Percentiles rank a stretch among this genome's conserved stretches.
Conservation (phyloP, 1,140 invertebrate species). For the Musca domestica region DNA sequence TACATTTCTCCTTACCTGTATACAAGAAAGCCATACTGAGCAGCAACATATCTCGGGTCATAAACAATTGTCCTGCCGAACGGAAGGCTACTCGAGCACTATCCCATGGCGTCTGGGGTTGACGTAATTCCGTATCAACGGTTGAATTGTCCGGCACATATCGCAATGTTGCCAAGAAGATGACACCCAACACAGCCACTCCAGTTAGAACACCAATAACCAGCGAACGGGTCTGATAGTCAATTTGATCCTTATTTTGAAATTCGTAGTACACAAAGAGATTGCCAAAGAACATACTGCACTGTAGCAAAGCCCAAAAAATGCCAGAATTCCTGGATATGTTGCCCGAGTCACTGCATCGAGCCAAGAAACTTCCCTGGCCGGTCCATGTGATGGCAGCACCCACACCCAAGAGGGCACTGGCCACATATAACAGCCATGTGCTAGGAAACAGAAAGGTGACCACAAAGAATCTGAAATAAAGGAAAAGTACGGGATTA, state of each 20-base stretch:
- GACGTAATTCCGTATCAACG: slow-evolving; percentile 58
- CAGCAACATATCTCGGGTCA: slow-evolving; percentile 80
- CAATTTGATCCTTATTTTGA: slow-evolving; percentile 68
- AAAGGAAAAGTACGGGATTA: slow-evolving; percentile 40
- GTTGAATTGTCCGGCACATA: slow-evolving; percentile 59
- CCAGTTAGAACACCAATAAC: slow-evolving; percentile 75
- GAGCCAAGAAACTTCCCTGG: slow-evolving; percentile 90
- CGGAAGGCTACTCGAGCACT: slow-evolving; percentile 67
- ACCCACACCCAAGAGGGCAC: slow-evolving; percentile 81
- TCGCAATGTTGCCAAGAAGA: slow-evolving; percentile 66
- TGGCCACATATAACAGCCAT: slow-evolving; percentile 79
- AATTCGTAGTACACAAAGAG: slow-evolving; percentile 91
- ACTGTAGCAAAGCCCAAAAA: slow-evolving; percentile 94
- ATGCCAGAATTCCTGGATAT: slow-evolving; percentile 91
- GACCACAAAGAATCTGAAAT: slow-evolving; percentile 71
- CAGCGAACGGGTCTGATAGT: slow-evolving; percentile 63
- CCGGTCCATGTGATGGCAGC: slow-evolving; percentile 89
- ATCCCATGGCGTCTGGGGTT: slow-evolving; percentile 58
- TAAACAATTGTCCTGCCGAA: slow-evolving; percentile 73
- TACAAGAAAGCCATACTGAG: slow-evolving; percentile 86
- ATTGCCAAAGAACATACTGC: slow-evolving; percentile 89
- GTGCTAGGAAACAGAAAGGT: slow-evolving; percentile 82
- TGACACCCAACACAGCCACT: slow-evolving; percentile 67
- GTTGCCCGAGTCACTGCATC: slow-evolving; percentile 82
- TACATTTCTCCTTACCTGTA: slow-evolving; percentile 68